Conservation (phyloP, 2,113 vertebrate genomes). For the Microtus richardsoni region DNA sequence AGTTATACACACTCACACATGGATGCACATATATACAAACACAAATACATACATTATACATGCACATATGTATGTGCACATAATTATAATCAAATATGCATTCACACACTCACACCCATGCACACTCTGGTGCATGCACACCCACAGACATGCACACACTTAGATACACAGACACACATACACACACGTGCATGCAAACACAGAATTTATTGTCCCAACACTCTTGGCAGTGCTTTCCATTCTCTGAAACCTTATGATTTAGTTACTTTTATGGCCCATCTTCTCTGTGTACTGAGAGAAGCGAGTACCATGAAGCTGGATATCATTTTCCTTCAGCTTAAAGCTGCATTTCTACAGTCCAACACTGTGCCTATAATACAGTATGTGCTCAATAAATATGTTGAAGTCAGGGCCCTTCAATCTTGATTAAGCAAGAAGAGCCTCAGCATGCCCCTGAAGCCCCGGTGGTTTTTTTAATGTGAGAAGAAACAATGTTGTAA, state of each 20-base stretch:
- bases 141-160: not conserved
- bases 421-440: not conserved
- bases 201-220: not conserved
- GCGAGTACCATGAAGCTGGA: not conserved
- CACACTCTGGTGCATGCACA: not conserved
- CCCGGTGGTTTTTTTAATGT: not conserved
- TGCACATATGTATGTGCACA: not conserved
- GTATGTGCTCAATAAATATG: not conserved
- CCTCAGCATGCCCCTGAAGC: not conserved
- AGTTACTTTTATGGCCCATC: not conserved
- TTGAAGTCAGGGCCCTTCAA: not conserved
- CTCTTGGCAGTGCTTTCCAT: not conserved
- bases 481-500: accelerated
- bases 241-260: not conserved
- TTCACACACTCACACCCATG: not conserved
- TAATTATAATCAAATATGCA: not conserved
- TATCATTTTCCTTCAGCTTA: not conserved
- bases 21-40: accelerated
- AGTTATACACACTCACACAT: not conserved
- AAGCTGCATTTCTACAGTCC: not conserved
- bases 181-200: not conserved
- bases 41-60: not conserved
- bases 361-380: not conserved
- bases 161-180: not conserved
- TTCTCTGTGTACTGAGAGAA: not conserved